These are phyloP conservation scores for Eptatretus burgeri DNA, from an alignment of 2,113 vertebrate species.

Conservation along the genomic window DNA sequence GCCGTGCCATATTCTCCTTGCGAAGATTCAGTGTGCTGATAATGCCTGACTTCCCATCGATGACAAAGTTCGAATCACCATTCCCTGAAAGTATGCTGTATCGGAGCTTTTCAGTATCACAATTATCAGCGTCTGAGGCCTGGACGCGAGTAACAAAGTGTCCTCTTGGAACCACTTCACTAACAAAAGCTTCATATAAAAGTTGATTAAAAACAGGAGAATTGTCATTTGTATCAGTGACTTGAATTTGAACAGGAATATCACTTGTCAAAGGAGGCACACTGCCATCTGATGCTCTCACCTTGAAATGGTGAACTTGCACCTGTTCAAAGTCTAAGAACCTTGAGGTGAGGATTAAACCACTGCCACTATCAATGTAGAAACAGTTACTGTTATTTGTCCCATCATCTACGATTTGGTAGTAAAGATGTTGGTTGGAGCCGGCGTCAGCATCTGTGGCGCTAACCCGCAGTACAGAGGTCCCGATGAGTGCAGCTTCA, in stretches of 20 bases:
- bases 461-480: slow-evolving; percentile 30
- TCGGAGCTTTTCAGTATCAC: slow-evolving; percentile 30
- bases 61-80: slow-evolving; percentile 54
- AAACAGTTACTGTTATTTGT: slow-evolving; percentile 35
- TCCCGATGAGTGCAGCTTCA: slow-evolving; percentile 50
- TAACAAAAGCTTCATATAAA: slow-evolving; percentile 39
- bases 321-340: slow-evolving; percentile 44
- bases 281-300: slow-evolving; percentile 47
- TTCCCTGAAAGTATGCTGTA: slow-evolving; percentile 65
- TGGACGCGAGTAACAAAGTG: slow-evolving; percentile 60
- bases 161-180: slow-evolving; percentile 41
- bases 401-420: slow-evolving; percentile 40
- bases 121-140: slow-evolving; percentile 53
- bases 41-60: slow-evolving; percentile 37
- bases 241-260: slow-evolving; percentile 25
- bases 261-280: slow-evolving; percentile 54
- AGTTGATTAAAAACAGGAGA: slow-evolving; percentile 42
- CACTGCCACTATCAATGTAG: slow-evolving; percentile 40
- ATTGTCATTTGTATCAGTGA: slow-evolving; percentile 74
- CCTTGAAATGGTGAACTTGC: slow-evolving; percentile 27
- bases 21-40: slow-evolving; percentile 43
- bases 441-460: slow-evolving; percentile 55
- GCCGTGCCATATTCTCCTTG: slow-evolving; percentile 25
- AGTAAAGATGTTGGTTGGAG: slow-evolving; percentile 43
- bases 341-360: slow-evolving; percentile 33